Evolutionary conservation across 2,113 vertebrate genomes (phyloP).

Genomic region (Microtus montanus): DNA sequence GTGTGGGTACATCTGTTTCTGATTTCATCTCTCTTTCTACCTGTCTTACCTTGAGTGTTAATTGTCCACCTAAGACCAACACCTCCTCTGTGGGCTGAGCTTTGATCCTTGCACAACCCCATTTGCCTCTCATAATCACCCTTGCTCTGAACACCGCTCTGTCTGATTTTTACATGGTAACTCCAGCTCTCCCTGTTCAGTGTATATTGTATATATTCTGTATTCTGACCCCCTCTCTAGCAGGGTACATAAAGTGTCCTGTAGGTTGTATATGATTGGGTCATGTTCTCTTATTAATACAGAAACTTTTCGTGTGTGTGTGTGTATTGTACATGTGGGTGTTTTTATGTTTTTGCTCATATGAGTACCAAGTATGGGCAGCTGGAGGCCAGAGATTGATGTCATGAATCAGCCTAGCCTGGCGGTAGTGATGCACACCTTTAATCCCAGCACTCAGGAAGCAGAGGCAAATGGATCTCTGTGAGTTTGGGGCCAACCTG

Average conservation of each 20-base stretch:
- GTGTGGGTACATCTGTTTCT: background rate
- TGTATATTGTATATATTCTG: background rate
- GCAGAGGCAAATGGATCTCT: too few species aligned
- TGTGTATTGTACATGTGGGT: background rate
- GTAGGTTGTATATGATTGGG: background rate
- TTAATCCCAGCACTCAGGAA: too few species aligned
- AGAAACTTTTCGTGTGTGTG: background rate
- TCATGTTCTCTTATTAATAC: background rate
- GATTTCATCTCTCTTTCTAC: background rate
- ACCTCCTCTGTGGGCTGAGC: background rate
- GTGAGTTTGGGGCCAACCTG: too few species aligned
- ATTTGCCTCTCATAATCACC: background rate
- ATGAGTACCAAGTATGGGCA: too few species aligned
- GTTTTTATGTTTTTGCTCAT: background rate
- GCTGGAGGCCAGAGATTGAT: background rate
- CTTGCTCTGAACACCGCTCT: background rate
- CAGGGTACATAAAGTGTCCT: background rate
- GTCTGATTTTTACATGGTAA: background rate
- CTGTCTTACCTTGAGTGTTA: background rate
- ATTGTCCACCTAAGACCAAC: background rate
- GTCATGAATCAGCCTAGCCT: too few species aligned
- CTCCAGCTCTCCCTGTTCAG: background rate
- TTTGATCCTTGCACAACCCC: background rate
- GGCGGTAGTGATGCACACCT: too few species aligned
- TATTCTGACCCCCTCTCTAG: background rate